A percentile compares a stretch with the other conserved stretches of the same genome.
These are phyloP conservation scores for Siniperca undulata DNA, from an alignment of 2,797 vertebrate species.

Conservation along the genomic window DNA sequence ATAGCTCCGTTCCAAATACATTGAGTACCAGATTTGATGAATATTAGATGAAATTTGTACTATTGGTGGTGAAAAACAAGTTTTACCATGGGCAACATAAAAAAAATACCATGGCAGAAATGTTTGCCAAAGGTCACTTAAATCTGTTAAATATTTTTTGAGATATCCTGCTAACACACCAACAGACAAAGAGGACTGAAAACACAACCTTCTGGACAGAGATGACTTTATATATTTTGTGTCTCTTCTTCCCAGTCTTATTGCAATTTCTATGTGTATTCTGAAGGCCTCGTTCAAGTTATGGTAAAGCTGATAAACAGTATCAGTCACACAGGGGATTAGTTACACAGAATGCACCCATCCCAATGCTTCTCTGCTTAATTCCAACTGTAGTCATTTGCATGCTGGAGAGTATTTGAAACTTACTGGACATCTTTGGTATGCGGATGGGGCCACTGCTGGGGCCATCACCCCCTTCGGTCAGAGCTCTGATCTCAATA, in stretches of 20 bases:
- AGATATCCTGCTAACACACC: background rate
- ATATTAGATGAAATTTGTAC: background rate
- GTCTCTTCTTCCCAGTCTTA: slow-evolving; percentile 8
- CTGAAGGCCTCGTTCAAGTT: slow-evolving; percentile 45
- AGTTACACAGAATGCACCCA: slow-evolving; percentile 48
- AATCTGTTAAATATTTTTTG: background rate
- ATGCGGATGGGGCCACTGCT: slow-evolving; percentile 92
- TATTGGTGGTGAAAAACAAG: background rate
- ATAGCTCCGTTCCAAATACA: background rate
- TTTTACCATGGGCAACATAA: background rate
- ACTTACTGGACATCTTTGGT: slow-evolving; percentile 93
- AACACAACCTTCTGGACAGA: background rate
- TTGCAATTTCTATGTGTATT: slow-evolving; percentile 31
- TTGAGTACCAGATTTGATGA: background rate
- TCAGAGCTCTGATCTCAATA: slow-evolving; percentile 91
- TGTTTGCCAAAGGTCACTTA: background rate
- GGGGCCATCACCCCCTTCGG: slow-evolving; percentile 90
- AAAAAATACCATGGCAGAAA: background rate
- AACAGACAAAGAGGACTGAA: background rate
- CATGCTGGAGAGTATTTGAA: slow-evolving; percentile 35
- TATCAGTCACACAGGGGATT: slow-evolving; percentile 66
- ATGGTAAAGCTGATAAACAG: slow-evolving; percentile 52
- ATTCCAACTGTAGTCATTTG: slow-evolving; percentile 53
- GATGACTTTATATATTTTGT: slow-evolving; percentile 3
- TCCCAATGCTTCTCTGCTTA: slow-evolving; percentile 40